Base-by-base conservation (phyloP, 1,140 invertebrate genomes). In the Hypothenemus hampei region DNA sequence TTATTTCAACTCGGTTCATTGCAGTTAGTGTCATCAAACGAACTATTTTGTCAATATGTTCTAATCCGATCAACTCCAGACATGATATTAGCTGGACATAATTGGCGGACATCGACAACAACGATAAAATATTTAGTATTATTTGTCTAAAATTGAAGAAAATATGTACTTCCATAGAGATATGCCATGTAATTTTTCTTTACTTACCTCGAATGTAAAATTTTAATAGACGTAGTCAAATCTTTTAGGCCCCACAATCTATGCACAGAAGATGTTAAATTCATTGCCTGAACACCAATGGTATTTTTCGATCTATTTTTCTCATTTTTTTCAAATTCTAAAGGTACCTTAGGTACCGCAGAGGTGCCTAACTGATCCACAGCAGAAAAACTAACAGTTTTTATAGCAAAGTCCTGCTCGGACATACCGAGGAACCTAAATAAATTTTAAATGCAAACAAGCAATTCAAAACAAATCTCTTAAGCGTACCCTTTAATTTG, bases 11-110 rank as follows among this genome's bases (percentile, higher is more conserved):
- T 36, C 77, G 71, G 36, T 79, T 79, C 44, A 76, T 72, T 3
- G 81, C 80, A 55, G 78, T 77, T 21, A 84, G 63, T 31, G 77
- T 78, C 82, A 84, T 84, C 13, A 84, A 66, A n/a, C 75, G 71
- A 1, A 84, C 78, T 3, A 83, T 71, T 61, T 78, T 76, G 44
- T 74, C 71, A 21, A 83, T 77, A 68, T 83, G 80, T 21, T 74
- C 75, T 40, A 84, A 65, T 15, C 81, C 81, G 16, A 84, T 79
- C 11, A 74, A 71, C 57, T 79, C 73, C 18, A 84, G 65, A 11
- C 77, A 78, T 23, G 71, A 71, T 6, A 75, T 72, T 36, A 82
- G 62, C 58, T 74, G 75, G 53, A 75, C 77, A 3, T 73, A 55
- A 45, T 63, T 64, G 6, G 64, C 55, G 72, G 75, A 79, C 15